Evolutionary conservation across 2,888 invertebrate species (phyloP), one percentile per base, ranked within the genome.

Genomic region (Pristionchus japonicus): DNA sequence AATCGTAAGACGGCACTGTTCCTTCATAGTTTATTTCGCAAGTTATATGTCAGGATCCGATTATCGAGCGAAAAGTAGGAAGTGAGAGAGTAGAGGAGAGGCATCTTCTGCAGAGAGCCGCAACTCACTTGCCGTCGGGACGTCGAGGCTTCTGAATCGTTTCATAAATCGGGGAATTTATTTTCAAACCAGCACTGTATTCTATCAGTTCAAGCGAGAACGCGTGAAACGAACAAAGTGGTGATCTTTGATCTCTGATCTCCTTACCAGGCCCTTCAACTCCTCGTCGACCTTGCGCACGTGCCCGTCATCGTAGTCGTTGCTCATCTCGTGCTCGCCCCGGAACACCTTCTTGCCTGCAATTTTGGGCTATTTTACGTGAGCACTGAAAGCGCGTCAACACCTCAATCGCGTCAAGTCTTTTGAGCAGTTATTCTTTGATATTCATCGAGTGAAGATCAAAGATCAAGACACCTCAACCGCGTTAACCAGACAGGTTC

Each of bases 281-380:
- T 47, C 77, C 9, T 83, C 82, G 34, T 77, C 77, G 17, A 43
- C 77, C 27, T 37, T 83, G n/a, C n/a, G 47, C 6, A 83, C 37
- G 20, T 52, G 52, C 15, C 82, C 82, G 15, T 37, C 49, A 34
- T 85, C 85, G 31, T 61, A 61, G 64, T 85, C 64, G 27, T 85
- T 85, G 61, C 43, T 49, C 40, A 47, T 64, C 20, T 85, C 85
- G 64, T 85, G 85, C 15, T 64, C 61, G 9, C 64, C 43, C 13
- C 85, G 61, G 64, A 85, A 64, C 31, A 85, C 64, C 23, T 85
- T 64, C 85, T 85, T 61, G 15, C 85, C 85, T 85, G 40, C 4
- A n/a, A n/a, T n/a, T n/a, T n/a, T n/a, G n/a, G n/a, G n/a, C n/a
- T n/a, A n/a, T n/a, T n/a, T n/a, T n/a, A n/a, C n/a, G n/a, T n/a